Percentiles rank a stretch among this genome's conserved stretches.
Evolutionary conservation across 53 echinoderm and acorn worm species (phyloP).

Genomic region (Crossaster papposus): DNA sequence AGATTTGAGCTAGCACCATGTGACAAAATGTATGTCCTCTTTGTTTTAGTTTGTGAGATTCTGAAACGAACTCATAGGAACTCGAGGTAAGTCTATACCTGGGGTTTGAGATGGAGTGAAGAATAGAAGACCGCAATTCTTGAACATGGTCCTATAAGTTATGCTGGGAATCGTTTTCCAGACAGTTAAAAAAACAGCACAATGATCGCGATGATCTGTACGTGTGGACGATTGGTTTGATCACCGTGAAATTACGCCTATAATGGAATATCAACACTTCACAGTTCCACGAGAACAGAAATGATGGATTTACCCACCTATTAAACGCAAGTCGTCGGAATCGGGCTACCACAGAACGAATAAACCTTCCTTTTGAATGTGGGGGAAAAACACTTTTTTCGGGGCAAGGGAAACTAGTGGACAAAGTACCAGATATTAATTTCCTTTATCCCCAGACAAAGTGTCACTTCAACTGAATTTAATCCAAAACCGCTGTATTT

Average conservation of each 20-base stretch:
- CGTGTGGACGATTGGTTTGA: background rate
- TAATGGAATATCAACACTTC: background rate
- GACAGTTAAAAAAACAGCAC: too few relatives aligned
- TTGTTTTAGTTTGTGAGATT: too few relatives aligned
- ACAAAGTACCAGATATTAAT: background rate
- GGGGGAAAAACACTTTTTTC: background rate
- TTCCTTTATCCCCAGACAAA: background rate
- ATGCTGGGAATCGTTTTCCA: background rate
- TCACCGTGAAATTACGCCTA: background rate
- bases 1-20: too few relatives aligned
- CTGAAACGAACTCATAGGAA: too few relatives aligned
- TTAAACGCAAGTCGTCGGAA: background rate
- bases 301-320: background rate
- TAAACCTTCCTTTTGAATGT: too few relatives aligned
- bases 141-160: too few relatives aligned
- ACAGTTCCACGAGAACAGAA: background rate
- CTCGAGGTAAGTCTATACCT: too few relatives aligned
- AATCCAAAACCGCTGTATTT: background rate
- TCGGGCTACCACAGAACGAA: background rate
- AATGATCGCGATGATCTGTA: background rate
- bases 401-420: background rate
- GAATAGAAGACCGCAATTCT: too few relatives aligned
- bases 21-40: too few relatives aligned
- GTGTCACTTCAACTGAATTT: background rate
- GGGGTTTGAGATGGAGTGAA: too few relatives aligned